Percentiles rank a stretch among this genome's conserved stretches.
Evolutionary conservation across 30 jellyfish, hydroid and myxozoan species (phyloP).

Genomic region (Cassiopea andromeda): DNA sequence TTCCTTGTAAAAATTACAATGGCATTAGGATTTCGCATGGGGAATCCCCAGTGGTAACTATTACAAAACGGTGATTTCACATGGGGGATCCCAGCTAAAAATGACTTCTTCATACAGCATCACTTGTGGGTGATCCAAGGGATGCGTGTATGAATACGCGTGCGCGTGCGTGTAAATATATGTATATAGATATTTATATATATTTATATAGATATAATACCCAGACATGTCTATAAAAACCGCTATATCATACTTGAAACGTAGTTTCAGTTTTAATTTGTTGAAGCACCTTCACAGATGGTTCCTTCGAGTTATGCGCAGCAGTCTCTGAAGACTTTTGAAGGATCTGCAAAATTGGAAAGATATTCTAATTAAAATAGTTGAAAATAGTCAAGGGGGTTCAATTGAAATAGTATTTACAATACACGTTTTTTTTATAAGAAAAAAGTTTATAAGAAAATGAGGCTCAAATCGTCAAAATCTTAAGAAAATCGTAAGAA

Average conservation of each 20-base stretch:
- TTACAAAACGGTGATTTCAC: background rate
- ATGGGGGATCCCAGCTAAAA: background rate
- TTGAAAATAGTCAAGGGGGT: too few relatives aligned
- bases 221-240: conserved; percentile 1
- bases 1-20: too few relatives aligned
- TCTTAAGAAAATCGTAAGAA: too few relatives aligned
- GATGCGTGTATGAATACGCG: background rate
- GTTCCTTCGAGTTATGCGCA: conserved; percentile 12
- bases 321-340: conserved; percentile 42
- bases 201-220: background rate
- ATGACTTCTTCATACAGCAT: background rate
- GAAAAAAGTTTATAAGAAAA: too few relatives aligned
- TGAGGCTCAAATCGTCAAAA: too few relatives aligned
- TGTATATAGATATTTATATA: too few relatives aligned
- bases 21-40: too few relatives aligned
- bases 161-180: background rate
- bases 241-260: conserved; percentile 49
- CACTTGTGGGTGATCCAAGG: background rate
- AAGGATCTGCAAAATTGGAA: conserved; percentile 32
- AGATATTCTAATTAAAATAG: background rate
- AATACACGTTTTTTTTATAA: too few relatives aligned
- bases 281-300: conserved; percentile 18
- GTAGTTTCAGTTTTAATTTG: conserved; percentile 44
- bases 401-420: too few relatives aligned
- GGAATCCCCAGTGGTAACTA: too few relatives aligned